Conservation (phyloP, 1,140 invertebrate genomes). For the Thaumatotibia leucotreta region DNA sequence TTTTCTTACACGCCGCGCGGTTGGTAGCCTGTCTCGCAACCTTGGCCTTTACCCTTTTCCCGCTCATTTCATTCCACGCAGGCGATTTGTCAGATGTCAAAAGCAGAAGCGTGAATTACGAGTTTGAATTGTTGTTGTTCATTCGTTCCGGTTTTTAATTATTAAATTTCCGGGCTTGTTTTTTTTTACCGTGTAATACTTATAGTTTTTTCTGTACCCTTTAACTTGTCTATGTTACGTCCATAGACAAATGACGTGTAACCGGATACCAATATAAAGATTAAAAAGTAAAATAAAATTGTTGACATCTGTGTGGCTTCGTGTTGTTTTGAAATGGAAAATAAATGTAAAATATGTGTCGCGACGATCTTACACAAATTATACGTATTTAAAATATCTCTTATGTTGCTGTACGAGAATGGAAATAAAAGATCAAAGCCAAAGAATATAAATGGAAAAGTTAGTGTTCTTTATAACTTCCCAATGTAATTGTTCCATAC, state of each 20-base stretch:
- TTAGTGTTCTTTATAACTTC: neutral
- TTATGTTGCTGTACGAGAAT: neutral
- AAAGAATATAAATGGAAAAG: neutral
- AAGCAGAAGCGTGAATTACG: neutral
- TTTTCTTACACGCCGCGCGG: constrained; percentile 14
- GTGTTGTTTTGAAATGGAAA: neutral
- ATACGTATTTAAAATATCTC: neutral
- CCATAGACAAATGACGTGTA: neutral
- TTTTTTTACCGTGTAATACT: neutral
- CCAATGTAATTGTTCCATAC: too few relatives aligned
- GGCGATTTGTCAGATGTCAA: constrained; percentile 13
- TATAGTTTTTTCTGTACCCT: too few relatives aligned
- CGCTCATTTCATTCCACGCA: constrained; percentile 4
- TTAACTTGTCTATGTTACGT: neutral
- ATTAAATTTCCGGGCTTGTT: neutral
- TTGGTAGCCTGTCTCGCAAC: constrained; percentile 30
- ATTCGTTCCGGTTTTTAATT: neutral
- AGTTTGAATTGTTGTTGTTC: constrained; percentile 16
- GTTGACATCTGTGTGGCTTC: neutral
- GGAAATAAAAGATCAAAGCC: neutral
- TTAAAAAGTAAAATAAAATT: neutral
- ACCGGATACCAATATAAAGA: neutral
- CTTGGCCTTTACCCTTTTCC: constrained; percentile 54
- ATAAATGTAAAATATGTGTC: neutral
- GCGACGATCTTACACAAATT: neutral